Evolutionary conservation across 2,888 invertebrate species (phyloP).

Genomic region (Ernsta delagoae): DNA sequence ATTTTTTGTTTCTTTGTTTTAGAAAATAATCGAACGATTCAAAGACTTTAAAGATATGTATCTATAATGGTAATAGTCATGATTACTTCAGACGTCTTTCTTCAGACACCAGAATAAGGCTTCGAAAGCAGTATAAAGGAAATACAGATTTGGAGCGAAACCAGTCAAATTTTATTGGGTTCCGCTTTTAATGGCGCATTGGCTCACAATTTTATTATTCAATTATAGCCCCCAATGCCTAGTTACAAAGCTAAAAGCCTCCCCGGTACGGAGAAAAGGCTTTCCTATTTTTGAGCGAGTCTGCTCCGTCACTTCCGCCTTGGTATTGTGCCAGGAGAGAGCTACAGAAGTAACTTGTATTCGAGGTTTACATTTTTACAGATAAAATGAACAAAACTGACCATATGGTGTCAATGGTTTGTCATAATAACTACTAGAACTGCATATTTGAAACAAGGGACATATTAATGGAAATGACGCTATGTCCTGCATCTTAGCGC

Average conservation of each 20-base stretch:
- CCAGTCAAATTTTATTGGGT: slow-evolving; percentile 66
- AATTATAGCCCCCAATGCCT: slow-evolving; percentile 58
- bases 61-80: no score
- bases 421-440: no score
- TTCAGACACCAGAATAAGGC: slow-evolving; percentile 31
- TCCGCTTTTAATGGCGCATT: slow-evolving; percentile 63
- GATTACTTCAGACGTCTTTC: no score
- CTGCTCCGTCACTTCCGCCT: not conserved
- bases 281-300: not conserved
- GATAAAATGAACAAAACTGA: no score
- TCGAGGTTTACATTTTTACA: not conserved
- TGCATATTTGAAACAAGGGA: no score
- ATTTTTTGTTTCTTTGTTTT: no score
- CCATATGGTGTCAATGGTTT: no score
- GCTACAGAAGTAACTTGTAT: not conserved
- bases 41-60: no score
- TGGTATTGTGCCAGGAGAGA: not conserved
- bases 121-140: slow-evolving; percentile 37
- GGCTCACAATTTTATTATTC: slow-evolving; percentile 67
- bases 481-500: no score
- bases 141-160: slow-evolving; percentile 52
- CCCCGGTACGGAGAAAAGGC: not conserved
- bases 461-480: no score
- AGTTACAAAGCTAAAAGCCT: slow-evolving; percentile 21
- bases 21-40: no score